Conservation (phyloP, 2,797 vertebrate genomes). For the Rhynchonycteris naso region DNA sequence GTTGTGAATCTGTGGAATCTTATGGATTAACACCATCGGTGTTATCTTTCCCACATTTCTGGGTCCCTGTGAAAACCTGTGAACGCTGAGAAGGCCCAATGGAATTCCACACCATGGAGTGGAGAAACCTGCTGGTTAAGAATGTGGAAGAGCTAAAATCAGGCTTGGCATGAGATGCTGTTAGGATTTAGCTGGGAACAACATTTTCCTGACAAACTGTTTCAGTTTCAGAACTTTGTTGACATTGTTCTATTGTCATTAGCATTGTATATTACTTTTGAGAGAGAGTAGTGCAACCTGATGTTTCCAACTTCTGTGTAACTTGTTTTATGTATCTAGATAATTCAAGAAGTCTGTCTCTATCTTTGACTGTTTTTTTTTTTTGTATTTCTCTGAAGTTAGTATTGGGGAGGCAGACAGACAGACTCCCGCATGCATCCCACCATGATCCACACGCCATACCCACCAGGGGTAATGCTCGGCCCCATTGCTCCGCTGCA, state of each 20-base stretch:
- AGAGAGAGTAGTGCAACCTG: background rate
- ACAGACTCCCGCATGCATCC: too few relatives aligned
- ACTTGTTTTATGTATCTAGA: background rate
- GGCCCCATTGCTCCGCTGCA: too few relatives aligned
- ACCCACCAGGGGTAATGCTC: too few relatives aligned
- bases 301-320: background rate
- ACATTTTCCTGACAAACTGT: background rate
- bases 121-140: background rate
- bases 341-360: background rate
- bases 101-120: background rate
- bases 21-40: accelerated
- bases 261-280: background rate
- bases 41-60: background rate
- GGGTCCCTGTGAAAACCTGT: background rate
- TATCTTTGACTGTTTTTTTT: background rate
- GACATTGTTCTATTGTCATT: background rate
- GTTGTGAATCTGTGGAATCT: background rate
- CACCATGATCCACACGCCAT: too few relatives aligned
- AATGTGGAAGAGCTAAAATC: background rate
- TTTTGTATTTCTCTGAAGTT: too few relatives aligned
- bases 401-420: too few relatives aligned
- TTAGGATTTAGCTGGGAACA: background rate
- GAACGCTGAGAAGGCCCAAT: background rate
- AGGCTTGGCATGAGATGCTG: background rate
- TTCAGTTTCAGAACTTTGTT: background rate